A percentile compares a stretch with the other conserved stretches of the same genome.
Evolutionary conservation across 2,113 vertebrate species (phyloP).

Genomic region (Clarias magur): DNA sequence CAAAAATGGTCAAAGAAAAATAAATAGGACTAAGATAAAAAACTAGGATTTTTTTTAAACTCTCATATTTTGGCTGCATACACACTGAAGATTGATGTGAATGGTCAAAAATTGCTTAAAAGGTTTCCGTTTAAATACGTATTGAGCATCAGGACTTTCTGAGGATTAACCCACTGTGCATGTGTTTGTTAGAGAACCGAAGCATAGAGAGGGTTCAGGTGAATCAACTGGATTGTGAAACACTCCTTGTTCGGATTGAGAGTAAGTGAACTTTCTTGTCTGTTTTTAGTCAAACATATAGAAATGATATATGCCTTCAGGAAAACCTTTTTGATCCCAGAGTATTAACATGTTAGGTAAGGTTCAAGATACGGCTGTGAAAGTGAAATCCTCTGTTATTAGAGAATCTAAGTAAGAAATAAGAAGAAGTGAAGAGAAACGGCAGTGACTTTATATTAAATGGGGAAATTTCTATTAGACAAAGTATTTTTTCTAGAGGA

Average conservation of each 20-base stretch:
- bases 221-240: conserved; percentile 76
- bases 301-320: not conserved
- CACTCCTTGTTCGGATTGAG: conserved; percentile 80
- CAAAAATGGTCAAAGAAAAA: too few species aligned
- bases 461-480: too few species aligned
- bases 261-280: conserved; percentile 70
- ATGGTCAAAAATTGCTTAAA: too few species aligned
- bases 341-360: not conserved
- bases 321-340: not conserved
- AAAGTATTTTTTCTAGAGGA: not conserved
- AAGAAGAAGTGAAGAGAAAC: not conserved
- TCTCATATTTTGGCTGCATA: too few species aligned
- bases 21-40: too few species aligned
- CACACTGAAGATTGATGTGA: too few species aligned
- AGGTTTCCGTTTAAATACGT: not conserved
- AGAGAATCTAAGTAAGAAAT: not conserved
- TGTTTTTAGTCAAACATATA: not conserved
- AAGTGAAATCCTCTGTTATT: not conserved
- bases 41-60: too few species aligned
- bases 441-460: too few species aligned
- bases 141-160: not conserved
- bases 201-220: conserved; percentile 76
- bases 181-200: conserved; percentile 66
- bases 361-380: not conserved
- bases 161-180: not conserved